Conservation (phyloP, 2,113 vertebrate species). For the Dascyllus trimaculatus region DNA sequence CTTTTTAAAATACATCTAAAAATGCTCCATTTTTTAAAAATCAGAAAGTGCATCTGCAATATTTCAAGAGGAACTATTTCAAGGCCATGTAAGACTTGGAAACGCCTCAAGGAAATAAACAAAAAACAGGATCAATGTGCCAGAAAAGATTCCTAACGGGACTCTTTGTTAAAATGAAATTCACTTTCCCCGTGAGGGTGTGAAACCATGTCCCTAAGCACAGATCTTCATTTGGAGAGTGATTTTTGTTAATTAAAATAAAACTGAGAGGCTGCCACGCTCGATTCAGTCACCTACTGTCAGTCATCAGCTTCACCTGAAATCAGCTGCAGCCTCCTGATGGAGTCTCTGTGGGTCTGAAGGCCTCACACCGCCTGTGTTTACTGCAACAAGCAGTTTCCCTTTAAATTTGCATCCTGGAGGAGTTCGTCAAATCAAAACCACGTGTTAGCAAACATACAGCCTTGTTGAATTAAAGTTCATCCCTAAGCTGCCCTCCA, state of each 20-base stretch:
- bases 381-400: constrained; percentile 50
- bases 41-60: too few relatives aligned
- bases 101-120: too few relatives aligned
- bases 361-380: constrained; percentile 32
- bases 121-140: too few relatives aligned
- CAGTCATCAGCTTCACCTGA: constrained; percentile 34
- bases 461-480: constrained; percentile 58
- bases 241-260: background rate
- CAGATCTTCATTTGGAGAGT: background rate
- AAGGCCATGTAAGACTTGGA: too few relatives aligned
- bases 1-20: background rate
- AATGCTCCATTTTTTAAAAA: too few relatives aligned
- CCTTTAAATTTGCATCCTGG: constrained; percentile 50
- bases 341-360: background rate
- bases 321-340: constrained; percentile 28
- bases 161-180: background rate
- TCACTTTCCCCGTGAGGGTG: background rate
- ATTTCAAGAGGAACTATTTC: too few relatives aligned
- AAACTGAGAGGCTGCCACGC: background rate
- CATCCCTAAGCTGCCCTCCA: constrained; percentile 47
- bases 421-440: constrained; percentile 66
- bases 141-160: too few relatives aligned
- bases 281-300: background rate
- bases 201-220: background rate
- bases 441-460: constrained; percentile 66